Evolutionary conservation across 2,888 invertebrate genomes (phyloP).

Genomic region (Stramonita haemastoma): DNA sequence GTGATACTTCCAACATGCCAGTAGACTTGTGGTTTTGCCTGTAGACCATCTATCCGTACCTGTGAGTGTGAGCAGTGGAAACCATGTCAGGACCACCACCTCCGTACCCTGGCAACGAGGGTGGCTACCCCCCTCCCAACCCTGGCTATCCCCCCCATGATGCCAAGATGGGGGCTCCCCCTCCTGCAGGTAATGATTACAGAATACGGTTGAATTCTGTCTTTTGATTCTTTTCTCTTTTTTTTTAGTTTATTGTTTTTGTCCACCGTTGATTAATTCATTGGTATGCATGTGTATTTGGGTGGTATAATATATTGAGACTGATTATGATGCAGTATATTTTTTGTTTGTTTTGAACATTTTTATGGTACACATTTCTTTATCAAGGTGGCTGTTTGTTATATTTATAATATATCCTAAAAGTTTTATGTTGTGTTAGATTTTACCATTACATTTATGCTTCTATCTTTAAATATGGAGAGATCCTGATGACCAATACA

Average conservation of each 20-base stretch:
- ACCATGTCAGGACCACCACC: slow-evolving; percentile 34
- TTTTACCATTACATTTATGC: background rate
- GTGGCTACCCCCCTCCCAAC: slow-evolving; percentile 33
- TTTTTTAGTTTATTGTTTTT: background rate
- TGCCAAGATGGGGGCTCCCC: background rate
- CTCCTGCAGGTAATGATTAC: background rate
- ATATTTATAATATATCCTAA: background rate
- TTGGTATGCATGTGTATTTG: background rate
- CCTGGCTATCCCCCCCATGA: slow-evolving; percentile 10
- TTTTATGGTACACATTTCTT: too few species aligned
- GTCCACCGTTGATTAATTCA: background rate
- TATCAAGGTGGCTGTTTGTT: too few species aligned
- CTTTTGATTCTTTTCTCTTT: background rate
- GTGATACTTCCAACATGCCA: too few species aligned
- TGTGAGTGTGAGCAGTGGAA: background rate
- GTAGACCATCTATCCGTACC: background rate
- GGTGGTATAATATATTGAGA: background rate
- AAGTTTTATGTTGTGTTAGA: background rate
- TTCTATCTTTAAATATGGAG: background rate
- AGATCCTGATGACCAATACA: too few species aligned
- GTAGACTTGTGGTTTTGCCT: too few species aligned
- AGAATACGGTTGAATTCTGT: background rate
- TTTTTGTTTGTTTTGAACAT: too few species aligned
- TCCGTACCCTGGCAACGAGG: slow-evolving; percentile 34
- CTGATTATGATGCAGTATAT: background rate